Conservation (phyloP, 2,113 vertebrate genomes). For the Macroglossus sobrinus region DNA sequence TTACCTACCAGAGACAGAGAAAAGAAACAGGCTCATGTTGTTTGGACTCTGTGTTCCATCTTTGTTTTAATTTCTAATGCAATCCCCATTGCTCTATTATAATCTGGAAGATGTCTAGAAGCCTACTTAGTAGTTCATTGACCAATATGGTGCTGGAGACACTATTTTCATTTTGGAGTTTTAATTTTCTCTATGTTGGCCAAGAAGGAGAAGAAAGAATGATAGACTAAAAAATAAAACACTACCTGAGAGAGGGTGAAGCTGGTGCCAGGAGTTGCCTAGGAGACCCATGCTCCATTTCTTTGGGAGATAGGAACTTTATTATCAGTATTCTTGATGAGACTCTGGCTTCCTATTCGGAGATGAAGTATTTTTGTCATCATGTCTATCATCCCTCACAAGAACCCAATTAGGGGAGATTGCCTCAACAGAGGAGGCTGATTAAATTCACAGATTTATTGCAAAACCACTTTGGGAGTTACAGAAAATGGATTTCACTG, state of each 20-base stretch:
- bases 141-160: neutral
- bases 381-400: constrained; percentile 25
- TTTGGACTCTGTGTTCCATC: neutral
- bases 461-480: constrained; percentile 41
- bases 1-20: neutral
- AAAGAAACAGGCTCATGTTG: neutral
- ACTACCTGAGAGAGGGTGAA: too few relatives aligned
- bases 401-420: constrained; percentile 51
- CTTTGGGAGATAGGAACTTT: neutral
- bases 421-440: constrained; percentile 21
- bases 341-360: neutral
- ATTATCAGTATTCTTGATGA: neutral
- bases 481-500: constrained; percentile 56
- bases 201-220: neutral
- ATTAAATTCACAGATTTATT: constrained; percentile 61
- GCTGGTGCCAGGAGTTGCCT: neutral
- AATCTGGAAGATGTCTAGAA: neutral
- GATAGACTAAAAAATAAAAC: neutral
- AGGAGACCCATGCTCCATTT: neutral
- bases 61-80: neutral
- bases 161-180: neutral
- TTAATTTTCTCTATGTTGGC: neutral
- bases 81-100: neutral
- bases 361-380: constrained; percentile 45
- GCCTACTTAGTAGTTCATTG: neutral